Conservation (phyloP, 53 echinoderm and acorn worm genomes). For the Astropecten irregularis region DNA sequence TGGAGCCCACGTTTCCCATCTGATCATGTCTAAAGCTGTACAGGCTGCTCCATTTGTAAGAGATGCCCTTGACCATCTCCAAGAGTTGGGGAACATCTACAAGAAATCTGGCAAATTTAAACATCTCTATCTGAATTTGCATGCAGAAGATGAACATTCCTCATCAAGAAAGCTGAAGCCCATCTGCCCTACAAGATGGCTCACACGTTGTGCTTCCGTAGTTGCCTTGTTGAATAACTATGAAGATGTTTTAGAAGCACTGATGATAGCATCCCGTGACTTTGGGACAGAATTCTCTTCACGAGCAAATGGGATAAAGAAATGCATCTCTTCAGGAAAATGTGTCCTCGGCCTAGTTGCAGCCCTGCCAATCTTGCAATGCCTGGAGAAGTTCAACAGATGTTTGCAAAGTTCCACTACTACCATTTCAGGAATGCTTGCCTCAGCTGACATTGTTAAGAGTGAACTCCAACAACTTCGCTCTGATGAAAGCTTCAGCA, state of each 20-base stretch:
- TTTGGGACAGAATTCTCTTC: constrained; percentile 47
- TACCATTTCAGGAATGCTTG: constrained; percentile 52
- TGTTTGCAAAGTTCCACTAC: constrained; percentile 36
- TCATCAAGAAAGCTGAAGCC: constrained; percentile 48
- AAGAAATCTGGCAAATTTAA: constrained; percentile 63
- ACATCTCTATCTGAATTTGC: constrained; percentile 41
- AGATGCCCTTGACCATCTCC: constrained; percentile 45
- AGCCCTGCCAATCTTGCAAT: constrained; percentile 45
- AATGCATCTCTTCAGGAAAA: constrained; percentile 51
- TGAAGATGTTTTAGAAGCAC: constrained; percentile 45
- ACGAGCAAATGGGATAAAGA: constrained; percentile 36
- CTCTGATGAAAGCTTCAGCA: constrained; percentile 14
- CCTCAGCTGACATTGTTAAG: constrained; percentile 42
- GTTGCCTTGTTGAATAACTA: constrained; percentile 44
- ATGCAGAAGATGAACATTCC: constrained; percentile 13
- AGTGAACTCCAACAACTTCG: constrained; percentile 46
- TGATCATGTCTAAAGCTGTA: constrained; percentile 36
- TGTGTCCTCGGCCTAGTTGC: constrained; percentile 54
- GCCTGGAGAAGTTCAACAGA: constrained; percentile 57
- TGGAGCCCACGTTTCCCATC: constrained; percentile 52
- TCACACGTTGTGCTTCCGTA: constrained; percentile 25
- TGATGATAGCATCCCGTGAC: constrained; percentile 26
- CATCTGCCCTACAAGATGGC: constrained; percentile 63
- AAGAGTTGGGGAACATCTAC: constrained; percentile 53
- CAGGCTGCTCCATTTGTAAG: constrained; percentile 41